Base-by-base conservation (phyloP, 2,888 invertebrate genomes). In the Strigamia crassipes region DNA sequence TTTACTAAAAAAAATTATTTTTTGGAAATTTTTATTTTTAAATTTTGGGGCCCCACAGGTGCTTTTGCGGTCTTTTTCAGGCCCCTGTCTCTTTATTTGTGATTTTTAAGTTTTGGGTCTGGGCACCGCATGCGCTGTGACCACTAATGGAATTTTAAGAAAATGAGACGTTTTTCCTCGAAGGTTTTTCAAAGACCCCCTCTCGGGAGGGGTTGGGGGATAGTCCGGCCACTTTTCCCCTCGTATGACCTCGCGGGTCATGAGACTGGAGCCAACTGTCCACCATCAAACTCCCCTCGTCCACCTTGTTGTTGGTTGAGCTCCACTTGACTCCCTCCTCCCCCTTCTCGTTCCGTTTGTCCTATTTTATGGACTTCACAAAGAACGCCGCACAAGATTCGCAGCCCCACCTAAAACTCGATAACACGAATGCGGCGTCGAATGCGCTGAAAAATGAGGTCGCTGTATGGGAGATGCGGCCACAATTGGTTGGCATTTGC, bases 211-310 rank as follows among this genome's bases (percentile, higher is more conserved):
- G 73, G 73, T 56, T 9, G 18, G 73, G 66, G 27, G 31, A 27
- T 73, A 31, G 73, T 73, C 31, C 73, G 31, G 73, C 73, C 27
- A 73, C 73, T 73, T 73, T 73, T 73, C 73, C 73, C 31, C 73
- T 31, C 73, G 23, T 31, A 13, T 73, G 31, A 73, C 73, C 73
- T 73, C 73, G 73, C 23, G 13, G 73, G 73, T 73, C 73, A 73
- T 73, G 73, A 73, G 73, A 73, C 73, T 73, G 31, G 73, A 73
- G 73, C 73, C 73, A 73, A 73, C 73, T 73, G 73, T 73, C 73
- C 73, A 73, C 73, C 73, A 73, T 73, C 73, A 73, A 73, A 73
- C 73, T 73, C 73, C 73, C 73, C 73, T 73, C 73, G 73, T 73
- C 73, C 73, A 73, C 73, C 73, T 73, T 73, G 27, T 73, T 73